Conservation (phyloP, 2,888 invertebrate genomes). For the Galerucella pusilla region DNA sequence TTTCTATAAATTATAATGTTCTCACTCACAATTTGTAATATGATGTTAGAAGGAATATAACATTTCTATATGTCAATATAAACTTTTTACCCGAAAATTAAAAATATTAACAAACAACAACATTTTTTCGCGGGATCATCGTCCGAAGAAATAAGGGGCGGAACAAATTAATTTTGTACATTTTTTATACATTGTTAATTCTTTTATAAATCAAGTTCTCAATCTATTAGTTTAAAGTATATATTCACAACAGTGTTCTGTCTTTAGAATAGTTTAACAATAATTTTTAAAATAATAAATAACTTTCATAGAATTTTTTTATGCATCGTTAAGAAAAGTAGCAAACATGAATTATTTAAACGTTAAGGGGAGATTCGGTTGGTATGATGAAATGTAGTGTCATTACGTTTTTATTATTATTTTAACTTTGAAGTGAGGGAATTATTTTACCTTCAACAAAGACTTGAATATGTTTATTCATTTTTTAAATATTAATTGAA, state of each 20-base stretch:
- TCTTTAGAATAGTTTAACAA: not conserved
- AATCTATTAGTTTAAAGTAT: slow-evolving; percentile 2
- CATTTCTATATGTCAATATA: not conserved
- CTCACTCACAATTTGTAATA: too few species aligned
- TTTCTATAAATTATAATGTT: not conserved
- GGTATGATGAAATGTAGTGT: not conserved
- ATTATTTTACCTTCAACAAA: too few species aligned
- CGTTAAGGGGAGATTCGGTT: not conserved
- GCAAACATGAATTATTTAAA: not conserved
- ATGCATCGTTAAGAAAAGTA: too few species aligned
- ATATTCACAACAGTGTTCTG: slow-evolving; percentile 12
- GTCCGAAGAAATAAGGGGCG: not conserved
- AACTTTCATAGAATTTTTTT: not conserved
- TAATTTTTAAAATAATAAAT: not conserved
- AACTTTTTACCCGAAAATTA: not conserved
- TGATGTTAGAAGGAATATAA: not conserved
- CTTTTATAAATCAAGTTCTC: not conserved
- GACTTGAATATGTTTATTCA: too few species aligned
- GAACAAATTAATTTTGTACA: not conserved
- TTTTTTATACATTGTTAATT: slow-evolving; percentile 8
- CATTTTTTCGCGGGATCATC: not conserved
- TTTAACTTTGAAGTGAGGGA: too few species aligned
- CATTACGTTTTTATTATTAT: not conserved
- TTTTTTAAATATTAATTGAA: too few species aligned
- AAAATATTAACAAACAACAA: not conserved